Base-by-base conservation (phyloP, 2,797 vertebrate genomes). In the Melanotaenia maccullochi region DNA sequence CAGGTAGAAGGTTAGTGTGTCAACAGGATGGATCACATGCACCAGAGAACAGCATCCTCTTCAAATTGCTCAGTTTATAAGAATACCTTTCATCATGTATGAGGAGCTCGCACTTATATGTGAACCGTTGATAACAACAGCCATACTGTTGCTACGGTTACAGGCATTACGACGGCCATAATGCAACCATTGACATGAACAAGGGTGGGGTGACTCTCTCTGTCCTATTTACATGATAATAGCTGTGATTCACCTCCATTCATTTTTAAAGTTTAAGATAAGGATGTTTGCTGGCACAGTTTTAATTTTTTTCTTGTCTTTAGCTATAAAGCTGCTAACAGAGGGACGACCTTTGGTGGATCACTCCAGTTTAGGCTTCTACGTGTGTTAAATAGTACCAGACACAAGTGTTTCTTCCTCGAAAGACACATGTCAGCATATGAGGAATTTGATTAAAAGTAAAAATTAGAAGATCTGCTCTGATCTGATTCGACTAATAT, bases 1-100 rank as follows among this genome's bases (percentile, higher is more conserved):
- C 65, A 72, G 71, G 55, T 68, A 75, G 71, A 72, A 62, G 69
- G 79, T 81, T 67, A 89, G 72, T 81, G 69, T 81, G 79, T 84
- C 73, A 74, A 28, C 38, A 49, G 18, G 33, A 51, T 42, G 35
- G 42, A 40, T 61, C 49, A 22, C 14, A 54, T 49, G 35, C 36
- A 20, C 33, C 16, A 54, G 58, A 25, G 22, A 52, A 69, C 4
- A 13, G 14, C 35, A n/a, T 57, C 28, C 13, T 44, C 47, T 54
- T 18, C 0, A 24, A 66, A 64, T 24, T 20, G 33, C 24, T 68
- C 12, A 20, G 3, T 61, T 40, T 63, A 36, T 38, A 28, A 60
- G 24, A 67, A 55, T 4, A 0, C 12, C 8, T 60, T 44, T 49
- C 1, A 69, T 62, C 38, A 54, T 40, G 22, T 24, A 12, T 24